These are phyloP conservation scores for Lasius platythorax DNA, from an alignment of 2,888 invertebrate species.

Conservation along the genomic window DNA sequence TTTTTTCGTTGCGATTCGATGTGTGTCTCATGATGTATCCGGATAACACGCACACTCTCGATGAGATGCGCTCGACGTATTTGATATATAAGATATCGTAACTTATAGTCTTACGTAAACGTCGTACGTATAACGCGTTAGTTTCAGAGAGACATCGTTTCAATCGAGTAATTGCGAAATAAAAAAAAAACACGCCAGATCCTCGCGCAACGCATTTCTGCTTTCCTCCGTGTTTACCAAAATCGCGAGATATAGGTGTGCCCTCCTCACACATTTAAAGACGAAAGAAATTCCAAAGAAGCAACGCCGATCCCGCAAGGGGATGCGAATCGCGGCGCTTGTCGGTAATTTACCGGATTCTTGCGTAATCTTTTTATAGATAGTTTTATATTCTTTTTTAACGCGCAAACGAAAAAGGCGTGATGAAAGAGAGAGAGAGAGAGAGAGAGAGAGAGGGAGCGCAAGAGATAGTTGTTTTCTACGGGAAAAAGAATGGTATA, in stretches of 20 bases:
- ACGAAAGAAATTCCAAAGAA: slow-evolving; percentile 41
- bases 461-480: slow-evolving; percentile 14
- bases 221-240: slow-evolving; percentile 28
- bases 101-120: slow-evolving; percentile 56
- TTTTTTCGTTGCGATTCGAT: slow-evolving; percentile 61
- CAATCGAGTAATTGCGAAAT: neutral
- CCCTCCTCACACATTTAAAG: neutral
- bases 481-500: neutral
- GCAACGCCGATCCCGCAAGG: neutral
- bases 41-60: slow-evolving; percentile 26
- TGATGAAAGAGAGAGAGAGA: neutral
- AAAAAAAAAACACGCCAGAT: slow-evolving; percentile 6
- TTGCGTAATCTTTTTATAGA: slow-evolving; percentile 66
- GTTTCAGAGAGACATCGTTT: slow-evolving; percentile 22
- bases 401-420: slow-evolving; percentile 55
- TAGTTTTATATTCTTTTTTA: slow-evolving; percentile 77
- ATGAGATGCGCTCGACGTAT: slow-evolving; percentile 37
- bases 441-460: neutral
- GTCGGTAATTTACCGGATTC: slow-evolving; percentile 22
- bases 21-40: slow-evolving; percentile 41
- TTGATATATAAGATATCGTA: slow-evolving; percentile 42
- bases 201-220: slow-evolving; percentile 14
- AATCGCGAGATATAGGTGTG: neutral
- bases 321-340: slow-evolving; percentile 14
- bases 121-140: slow-evolving; percentile 19